phyloP scores from a whole-genome alignment of 2,797 vertebrate species.

The Falco peregrinus region DNA sequence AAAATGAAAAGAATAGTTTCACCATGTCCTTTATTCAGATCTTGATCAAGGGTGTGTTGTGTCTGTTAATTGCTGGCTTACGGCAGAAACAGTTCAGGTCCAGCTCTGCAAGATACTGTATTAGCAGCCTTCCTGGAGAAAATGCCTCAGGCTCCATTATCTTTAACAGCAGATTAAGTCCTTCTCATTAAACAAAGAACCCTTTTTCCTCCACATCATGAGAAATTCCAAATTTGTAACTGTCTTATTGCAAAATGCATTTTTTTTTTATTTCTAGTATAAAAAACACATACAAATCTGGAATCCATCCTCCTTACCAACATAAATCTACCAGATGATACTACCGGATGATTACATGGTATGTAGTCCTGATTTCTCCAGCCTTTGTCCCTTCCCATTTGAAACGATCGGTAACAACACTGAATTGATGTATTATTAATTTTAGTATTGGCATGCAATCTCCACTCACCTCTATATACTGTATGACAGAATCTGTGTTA shows the following conservation, averaged over 20 bases:
- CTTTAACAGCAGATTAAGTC: background rate
- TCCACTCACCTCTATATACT: background rate
- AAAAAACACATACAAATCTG: background rate
- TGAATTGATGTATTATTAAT: background rate
- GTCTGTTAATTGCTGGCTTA: background rate
- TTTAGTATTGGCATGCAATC: background rate
- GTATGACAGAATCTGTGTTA: background rate
- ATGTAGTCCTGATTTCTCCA: background rate
- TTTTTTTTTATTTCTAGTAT: background rate
- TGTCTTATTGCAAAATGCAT: background rate
- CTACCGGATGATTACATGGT: background rate
- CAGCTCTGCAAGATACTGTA: background rate
- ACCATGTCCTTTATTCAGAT: background rate
- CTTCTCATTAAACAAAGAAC: background rate
- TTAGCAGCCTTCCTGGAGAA: too few species aligned
- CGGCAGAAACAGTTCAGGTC: background rate
- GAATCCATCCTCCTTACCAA: background rate
- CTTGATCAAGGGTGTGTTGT: background rate
- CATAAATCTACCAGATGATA: background rate
- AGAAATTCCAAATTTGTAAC: background rate
- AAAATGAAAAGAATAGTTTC: background rate
- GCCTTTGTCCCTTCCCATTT: accelerated
- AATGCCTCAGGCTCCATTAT: background rate
- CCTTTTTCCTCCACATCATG: background rate
- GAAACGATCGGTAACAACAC: background rate